A percentile compares a stretch with the other conserved stretches of the same genome.
Evolutionary conservation across 2,888 invertebrate genomes (phyloP).

Genomic region (Pteria penguin): DNA sequence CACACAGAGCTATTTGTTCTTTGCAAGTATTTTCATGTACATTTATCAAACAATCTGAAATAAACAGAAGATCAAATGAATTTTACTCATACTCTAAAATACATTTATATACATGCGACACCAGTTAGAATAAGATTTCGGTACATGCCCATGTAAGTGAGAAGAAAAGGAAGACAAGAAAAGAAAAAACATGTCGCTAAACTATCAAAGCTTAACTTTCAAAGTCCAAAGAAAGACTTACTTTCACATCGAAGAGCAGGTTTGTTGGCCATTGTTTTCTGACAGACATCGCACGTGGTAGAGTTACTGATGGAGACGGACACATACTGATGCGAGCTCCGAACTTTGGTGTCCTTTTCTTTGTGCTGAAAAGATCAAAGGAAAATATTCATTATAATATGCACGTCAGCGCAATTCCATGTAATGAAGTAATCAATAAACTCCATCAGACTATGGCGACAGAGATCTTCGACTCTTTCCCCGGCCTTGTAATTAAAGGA

Average conservation of each 20-base stretch:
- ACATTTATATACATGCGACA: too few species aligned
- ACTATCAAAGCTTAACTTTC: too few species aligned
- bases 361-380: conserved; percentile 46
- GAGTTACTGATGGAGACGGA: conserved; percentile 84
- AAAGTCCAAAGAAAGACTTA: too few species aligned
- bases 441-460: neutral
- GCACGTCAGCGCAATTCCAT: too few species aligned
- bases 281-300: conserved; percentile 86
- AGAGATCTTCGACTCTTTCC: neutral
- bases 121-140: too few species aligned
- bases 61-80: too few species aligned
- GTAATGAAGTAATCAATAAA: neutral
- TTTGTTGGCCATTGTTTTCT: conserved; percentile 88
- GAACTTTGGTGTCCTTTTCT: conserved; percentile 64
- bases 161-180: too few species aligned
- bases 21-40: conserved; percentile 93
- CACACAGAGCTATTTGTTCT: conserved; percentile 91
- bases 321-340: conserved; percentile 86
- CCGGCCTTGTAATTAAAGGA: neutral
- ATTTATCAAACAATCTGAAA: conserved; percentile 89
- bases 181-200: too few species aligned
- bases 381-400: neutral
- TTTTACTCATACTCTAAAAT: too few species aligned
- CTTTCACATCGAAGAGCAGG: conserved; percentile 92
- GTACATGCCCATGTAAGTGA: too few species aligned